Evolutionary conservation across 2,113 vertebrate genomes (phyloP).

Genomic region (Ceyx melanurus): DNA sequence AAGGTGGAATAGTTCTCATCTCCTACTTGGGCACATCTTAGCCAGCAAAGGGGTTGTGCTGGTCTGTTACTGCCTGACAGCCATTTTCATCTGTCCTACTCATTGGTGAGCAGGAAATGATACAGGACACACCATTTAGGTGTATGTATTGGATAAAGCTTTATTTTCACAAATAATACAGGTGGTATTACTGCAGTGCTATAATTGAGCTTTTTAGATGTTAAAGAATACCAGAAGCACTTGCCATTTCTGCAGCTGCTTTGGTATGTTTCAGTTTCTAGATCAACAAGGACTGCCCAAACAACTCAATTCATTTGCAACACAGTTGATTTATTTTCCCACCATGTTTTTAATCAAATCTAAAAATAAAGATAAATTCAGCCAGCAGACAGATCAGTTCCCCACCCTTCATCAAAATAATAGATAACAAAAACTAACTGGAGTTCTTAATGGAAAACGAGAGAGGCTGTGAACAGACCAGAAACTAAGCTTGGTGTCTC

Average conservation of each 20-base stretch:
- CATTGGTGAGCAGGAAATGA: neutral
- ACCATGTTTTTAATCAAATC: neutral
- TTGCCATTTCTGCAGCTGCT: neutral
- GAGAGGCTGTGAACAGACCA: neutral
- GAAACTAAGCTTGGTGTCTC: neutral
- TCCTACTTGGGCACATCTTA: neutral
- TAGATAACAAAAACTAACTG: neutral
- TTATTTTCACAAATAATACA: neutral
- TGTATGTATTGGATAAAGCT: neutral
- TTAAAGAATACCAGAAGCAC: neutral
- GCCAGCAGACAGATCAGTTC: neutral
- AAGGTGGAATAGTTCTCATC: neutral
- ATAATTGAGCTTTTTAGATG: neutral
- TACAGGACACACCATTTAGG: neutral
- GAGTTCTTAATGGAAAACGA: neutral
- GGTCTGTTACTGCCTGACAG: neutral
- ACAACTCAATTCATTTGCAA: neutral
- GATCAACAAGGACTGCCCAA: neutral
- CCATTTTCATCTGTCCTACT: neutral
- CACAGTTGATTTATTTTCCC: neutral
- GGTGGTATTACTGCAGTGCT: neutral
- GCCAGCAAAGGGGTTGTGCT: neutral
- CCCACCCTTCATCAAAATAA: neutral
- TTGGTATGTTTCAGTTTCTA: neutral
- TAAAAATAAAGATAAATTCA: neutral